A percentile compares a stretch with the other conserved stretches of the same genome.
phyloP scores from a whole-genome alignment of 1,140 invertebrate genomes.

The Lasioglossum baleicum region DNA sequence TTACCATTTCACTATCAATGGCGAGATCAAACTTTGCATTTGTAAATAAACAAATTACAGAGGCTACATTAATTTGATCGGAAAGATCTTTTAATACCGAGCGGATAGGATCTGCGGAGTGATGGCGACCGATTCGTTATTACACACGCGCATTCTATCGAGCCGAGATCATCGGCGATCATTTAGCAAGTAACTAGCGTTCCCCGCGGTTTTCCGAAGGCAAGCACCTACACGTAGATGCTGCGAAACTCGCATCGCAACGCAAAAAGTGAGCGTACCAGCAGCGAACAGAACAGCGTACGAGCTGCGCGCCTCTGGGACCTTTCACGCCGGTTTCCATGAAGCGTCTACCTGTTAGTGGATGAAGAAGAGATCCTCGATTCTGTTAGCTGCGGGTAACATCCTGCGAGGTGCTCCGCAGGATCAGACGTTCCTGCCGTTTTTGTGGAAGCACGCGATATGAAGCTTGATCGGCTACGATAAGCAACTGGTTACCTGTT shows the following conservation, averaged over 20 bases:
- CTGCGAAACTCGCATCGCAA: background rate
- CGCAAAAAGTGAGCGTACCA: background rate
- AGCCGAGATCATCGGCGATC: too few relatives aligned
- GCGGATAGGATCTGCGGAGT: too few relatives aligned
- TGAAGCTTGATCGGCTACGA: background rate
- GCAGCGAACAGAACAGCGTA: background rate
- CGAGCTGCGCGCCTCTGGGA: background rate
- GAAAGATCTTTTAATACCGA: too few relatives aligned
- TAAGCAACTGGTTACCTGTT: background rate
- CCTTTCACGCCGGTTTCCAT: constrained; percentile 16
- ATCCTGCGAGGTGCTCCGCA: background rate
- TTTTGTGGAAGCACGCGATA: background rate
- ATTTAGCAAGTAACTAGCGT: background rate
- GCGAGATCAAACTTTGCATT: too few relatives aligned
- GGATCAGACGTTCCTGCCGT: background rate
- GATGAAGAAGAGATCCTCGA: background rate
- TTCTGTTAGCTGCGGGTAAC: background rate
- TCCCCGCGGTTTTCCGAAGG: background rate
- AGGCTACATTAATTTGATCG: too few relatives aligned
- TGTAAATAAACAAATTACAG: too few relatives aligned
- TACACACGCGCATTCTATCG: too few relatives aligned
- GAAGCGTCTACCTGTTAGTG: constrained; percentile 21
- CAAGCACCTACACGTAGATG: background rate
- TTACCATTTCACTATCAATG: too few relatives aligned
- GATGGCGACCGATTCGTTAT: too few relatives aligned